Percentiles rank a stretch among this genome's conserved stretches.
Conservation (phyloP, 2,888 invertebrate genomes). For the Ophioninae sp. region DNA sequence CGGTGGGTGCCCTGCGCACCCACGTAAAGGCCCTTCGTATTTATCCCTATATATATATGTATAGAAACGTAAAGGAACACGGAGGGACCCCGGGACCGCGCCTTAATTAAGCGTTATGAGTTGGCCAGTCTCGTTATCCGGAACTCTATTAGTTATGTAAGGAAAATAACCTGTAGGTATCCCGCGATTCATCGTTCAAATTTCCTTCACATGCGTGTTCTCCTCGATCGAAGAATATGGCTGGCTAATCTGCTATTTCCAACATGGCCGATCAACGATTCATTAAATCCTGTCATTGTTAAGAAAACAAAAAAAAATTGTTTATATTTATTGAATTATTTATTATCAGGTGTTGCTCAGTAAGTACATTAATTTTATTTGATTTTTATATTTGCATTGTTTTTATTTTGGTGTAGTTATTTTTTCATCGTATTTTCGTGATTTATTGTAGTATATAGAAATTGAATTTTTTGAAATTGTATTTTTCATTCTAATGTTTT, state of each 20-base stretch:
- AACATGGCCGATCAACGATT: background rate
- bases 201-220: background rate
- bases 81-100: constrained; percentile 64
- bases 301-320: background rate
- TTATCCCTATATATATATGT: background rate
- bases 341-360: background rate
- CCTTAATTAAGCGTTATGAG: constrained; percentile 81
- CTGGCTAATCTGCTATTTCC: background rate
- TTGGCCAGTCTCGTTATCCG: constrained; percentile 79
- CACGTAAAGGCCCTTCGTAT: constrained; percentile 28
- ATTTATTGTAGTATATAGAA: no score
- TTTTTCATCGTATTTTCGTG: no score
- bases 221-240: background rate
- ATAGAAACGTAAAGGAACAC: constrained; percentile 25
- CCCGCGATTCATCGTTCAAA: constrained; percentile 3
- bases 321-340: no score
- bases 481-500: no score
- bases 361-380: no score
- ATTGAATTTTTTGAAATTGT: no score
- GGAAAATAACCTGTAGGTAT: constrained; percentile 4
- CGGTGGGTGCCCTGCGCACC: constrained; percentile 39
- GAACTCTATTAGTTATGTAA: constrained; percentile 52
- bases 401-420: no score
- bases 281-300: background rate
- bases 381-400: no score